phyloP scores from a whole-genome alignment of 2,113 vertebrate genomes.

The Herpailurus yagouaroundi region DNA sequence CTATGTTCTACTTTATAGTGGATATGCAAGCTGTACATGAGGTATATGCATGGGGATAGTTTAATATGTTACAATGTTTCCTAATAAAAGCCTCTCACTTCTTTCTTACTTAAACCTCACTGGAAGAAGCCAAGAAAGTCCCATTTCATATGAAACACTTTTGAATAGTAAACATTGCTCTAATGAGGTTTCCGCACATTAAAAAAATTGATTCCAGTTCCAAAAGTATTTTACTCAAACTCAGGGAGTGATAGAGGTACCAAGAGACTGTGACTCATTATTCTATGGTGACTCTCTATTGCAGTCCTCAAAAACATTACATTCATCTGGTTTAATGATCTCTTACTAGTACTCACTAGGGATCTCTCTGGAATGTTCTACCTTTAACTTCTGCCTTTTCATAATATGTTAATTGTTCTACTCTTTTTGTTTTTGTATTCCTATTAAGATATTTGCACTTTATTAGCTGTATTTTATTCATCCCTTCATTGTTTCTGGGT shows the following conservation, averaged over 20 bases:
- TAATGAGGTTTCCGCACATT: background rate
- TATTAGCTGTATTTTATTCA: background rate
- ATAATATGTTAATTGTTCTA: background rate
- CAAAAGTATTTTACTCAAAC: conserved; percentile 1
- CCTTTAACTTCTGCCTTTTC: background rate
- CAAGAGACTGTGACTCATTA: background rate
- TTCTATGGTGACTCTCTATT: background rate
- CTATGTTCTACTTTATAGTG: background rate
- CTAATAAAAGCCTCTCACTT: background rate
- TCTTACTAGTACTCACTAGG: background rate
- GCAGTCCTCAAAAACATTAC: background rate
- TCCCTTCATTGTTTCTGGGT: background rate
- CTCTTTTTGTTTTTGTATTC: background rate
- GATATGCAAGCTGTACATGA: background rate
- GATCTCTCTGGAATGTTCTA: background rate
- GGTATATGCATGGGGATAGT: background rate
- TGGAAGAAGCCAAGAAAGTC: background rate
- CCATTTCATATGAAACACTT: background rate
- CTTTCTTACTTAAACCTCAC: background rate
- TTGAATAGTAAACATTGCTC: background rate
- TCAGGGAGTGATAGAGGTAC: background rate
- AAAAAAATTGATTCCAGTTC: conserved; percentile 17
- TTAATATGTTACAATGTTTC: background rate
- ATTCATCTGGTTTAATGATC: background rate
- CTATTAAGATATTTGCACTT: background rate